These are phyloP conservation scores for Oryctes rhinoceros DNA, from an alignment of 1,140 invertebrate genomes.

Conservation along the genomic window DNA sequence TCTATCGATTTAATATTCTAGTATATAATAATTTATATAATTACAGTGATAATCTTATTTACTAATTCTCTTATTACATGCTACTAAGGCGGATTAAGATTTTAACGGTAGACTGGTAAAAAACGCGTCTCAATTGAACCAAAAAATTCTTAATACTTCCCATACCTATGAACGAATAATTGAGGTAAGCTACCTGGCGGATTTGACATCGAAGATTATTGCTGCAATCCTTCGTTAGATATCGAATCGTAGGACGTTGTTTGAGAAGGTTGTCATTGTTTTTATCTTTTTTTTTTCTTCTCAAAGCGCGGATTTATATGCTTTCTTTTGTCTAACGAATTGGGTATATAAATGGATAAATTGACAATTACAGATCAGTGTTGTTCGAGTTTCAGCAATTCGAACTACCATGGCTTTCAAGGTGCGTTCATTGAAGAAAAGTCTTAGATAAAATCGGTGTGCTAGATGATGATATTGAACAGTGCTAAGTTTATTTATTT, in stretches of 20 bases:
- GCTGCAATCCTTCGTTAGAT: background rate
- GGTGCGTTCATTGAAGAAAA: background rate
- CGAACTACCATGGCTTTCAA: slow-evolving; percentile 17
- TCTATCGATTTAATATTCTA: too few species aligned
- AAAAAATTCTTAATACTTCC: background rate
- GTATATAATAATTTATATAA: too few species aligned
- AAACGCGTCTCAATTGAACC: background rate
- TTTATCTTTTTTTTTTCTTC: background rate
- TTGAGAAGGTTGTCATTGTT: background rate
- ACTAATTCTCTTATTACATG: slow-evolving; percentile 1
- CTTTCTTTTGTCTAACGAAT: slow-evolving; percentile 22
- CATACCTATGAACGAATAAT: background rate
- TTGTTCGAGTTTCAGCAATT: slow-evolving; percentile 1
- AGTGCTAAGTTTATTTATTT: too few species aligned
- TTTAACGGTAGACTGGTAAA: background rate
- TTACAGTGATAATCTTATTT: too few species aligned
- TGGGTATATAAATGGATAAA: background rate
- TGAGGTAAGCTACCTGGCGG: background rate
- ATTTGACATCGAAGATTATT: slow-evolving; percentile 14
- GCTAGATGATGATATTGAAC: too few species aligned
- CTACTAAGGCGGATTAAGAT: background rate
- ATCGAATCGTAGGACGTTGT: background rate
- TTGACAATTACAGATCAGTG: background rate
- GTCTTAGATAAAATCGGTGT: too few species aligned
- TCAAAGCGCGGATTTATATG: background rate